Conservation (phyloP, 2,797 vertebrate species). For the Lycodopsis pacificus region DNA sequence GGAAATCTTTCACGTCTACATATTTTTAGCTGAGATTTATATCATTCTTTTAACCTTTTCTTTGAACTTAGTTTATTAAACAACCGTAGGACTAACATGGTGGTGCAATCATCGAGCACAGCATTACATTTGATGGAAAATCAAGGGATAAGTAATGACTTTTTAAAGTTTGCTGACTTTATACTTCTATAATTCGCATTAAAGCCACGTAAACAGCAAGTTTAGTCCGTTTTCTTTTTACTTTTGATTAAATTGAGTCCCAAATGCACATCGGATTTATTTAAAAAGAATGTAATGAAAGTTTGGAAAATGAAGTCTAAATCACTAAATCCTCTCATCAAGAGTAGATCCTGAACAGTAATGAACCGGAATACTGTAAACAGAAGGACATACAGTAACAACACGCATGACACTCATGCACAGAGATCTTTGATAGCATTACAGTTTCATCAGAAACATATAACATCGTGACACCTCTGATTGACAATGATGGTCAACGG, state of each 20-base stretch:
- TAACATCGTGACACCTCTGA: conserved; percentile 54
- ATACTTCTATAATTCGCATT: conserved; percentile 46
- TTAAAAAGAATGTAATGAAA: conserved; percentile 39
- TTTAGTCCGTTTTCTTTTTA: conserved; percentile 5
- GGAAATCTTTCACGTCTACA: conserved; percentile 16
- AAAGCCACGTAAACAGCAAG: conserved; percentile 29
- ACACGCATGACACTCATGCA: conserved; percentile 2
- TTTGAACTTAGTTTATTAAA: conserved; percentile 33
- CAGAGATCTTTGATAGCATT: conserved; percentile 34
- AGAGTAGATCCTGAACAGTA: conserved; percentile 36
- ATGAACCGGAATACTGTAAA: conserved; percentile 12
- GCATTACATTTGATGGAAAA: conserved; percentile 32
- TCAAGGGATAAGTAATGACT: conserved; percentile 19
- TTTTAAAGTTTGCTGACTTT: conserved; percentile 45
- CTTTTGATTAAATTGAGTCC: conserved; percentile 27
- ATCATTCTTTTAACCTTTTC: background rate
- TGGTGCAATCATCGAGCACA: conserved; percentile 14
- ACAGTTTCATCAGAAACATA: conserved; percentile 51
- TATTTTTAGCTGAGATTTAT: conserved; percentile 13
- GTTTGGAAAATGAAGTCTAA: conserved; percentile 45
- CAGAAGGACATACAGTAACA: conserved; percentile 7
- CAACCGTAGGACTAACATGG: conserved; percentile 1
- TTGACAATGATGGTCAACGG: conserved; percentile 44
- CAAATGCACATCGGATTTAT: conserved; percentile 36
- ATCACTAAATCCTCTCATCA: conserved; percentile 40